These are phyloP conservation scores for Phocoena phocoena DNA, from an alignment of 2,113 vertebrate species.

Conservation along the genomic window DNA sequence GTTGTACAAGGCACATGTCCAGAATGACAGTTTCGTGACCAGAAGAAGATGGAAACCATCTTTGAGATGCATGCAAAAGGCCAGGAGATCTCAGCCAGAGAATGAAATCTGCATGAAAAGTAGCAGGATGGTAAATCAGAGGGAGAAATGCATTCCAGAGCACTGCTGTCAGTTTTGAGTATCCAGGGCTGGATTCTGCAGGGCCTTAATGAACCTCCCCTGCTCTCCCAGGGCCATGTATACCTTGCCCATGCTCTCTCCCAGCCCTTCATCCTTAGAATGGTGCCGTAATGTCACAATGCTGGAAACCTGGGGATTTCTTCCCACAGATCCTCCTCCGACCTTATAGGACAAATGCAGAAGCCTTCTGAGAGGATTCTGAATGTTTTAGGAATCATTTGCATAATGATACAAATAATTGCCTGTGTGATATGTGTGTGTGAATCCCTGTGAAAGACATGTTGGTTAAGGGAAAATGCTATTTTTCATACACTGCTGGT, in stretches of 20 bases:
- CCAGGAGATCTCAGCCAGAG: slow-evolving; percentile 38
- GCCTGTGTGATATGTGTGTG: background rate
- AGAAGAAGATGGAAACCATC: slow-evolving; percentile 58
- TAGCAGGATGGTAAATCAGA: slow-evolving; percentile 40
- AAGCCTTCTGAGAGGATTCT: background rate
- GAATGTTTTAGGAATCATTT: background rate
- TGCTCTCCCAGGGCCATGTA: background rate
- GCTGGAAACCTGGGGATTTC: background rate
- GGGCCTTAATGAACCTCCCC: background rate
- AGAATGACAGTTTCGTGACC: slow-evolving; percentile 50
- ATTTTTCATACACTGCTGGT: background rate
- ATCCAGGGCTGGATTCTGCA: background rate
- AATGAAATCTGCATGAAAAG: slow-evolving; percentile 49
- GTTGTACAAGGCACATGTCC: slow-evolving; percentile 16
- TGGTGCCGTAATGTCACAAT: background rate
- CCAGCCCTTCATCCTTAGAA: background rate
- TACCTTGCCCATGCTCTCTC: background rate
- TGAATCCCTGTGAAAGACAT: background rate
- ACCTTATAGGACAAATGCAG: background rate
- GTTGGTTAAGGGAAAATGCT: background rate
- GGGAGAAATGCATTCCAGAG: slow-evolving; percentile 45
- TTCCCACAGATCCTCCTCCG: background rate
- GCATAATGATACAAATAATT: background rate
- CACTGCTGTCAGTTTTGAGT: slow-evolving; percentile 18
- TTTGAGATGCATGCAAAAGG: slow-evolving; percentile 14